A percentile compares a stretch with the other conserved stretches of the same genome.
Evolutionary conservation across 2,113 vertebrate genomes (phyloP).

Genomic region (Hypomesus transpacificus): DNA sequence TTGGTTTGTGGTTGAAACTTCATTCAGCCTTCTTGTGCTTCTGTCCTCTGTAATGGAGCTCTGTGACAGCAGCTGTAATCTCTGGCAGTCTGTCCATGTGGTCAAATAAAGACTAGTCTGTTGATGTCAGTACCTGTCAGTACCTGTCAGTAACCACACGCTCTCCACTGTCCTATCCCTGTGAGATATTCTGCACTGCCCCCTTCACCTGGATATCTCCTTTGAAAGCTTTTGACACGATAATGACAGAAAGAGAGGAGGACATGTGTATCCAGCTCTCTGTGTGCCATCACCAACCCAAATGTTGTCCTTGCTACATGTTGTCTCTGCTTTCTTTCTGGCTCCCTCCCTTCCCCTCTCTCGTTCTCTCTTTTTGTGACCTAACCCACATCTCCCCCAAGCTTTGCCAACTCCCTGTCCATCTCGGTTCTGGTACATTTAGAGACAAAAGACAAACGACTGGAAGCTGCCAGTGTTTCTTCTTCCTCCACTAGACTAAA

Average conservation of each 20-base stretch:
- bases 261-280: not conserved
- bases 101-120: slow-evolving; percentile 47
- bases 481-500: slow-evolving; percentile 68
- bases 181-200: not conserved
- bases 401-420: slow-evolving; percentile 55
- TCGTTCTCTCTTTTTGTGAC: slow-evolving; percentile 32
- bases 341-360: slow-evolving; percentile 15
- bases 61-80: slow-evolving; percentile 21
- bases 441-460: slow-evolving; percentile 64
- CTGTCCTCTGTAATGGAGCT: slow-evolving; percentile 23
- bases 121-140: slow-evolving; percentile 27
- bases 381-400: slow-evolving; percentile 49
- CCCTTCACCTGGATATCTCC: not conserved
- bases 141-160: slow-evolving; percentile 14
- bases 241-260: not conserved
- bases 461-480: slow-evolving; percentile 74
- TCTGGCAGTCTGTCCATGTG: slow-evolving; percentile 17
- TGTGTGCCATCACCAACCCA: not conserved
- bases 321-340: not conserved
- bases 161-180: slow-evolving; percentile 18
- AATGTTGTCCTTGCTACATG: slow-evolving; percentile 16
- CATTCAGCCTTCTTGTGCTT: slow-evolving; percentile 40
- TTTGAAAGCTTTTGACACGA: not conserved
- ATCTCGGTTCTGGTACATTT: slow-evolving; percentile 72
- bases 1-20: slow-evolving; percentile 16